These are phyloP conservation scores for Oryctes rhinoceros DNA, from an alignment of 1,140 invertebrate genomes.

Conservation along the genomic window DNA sequence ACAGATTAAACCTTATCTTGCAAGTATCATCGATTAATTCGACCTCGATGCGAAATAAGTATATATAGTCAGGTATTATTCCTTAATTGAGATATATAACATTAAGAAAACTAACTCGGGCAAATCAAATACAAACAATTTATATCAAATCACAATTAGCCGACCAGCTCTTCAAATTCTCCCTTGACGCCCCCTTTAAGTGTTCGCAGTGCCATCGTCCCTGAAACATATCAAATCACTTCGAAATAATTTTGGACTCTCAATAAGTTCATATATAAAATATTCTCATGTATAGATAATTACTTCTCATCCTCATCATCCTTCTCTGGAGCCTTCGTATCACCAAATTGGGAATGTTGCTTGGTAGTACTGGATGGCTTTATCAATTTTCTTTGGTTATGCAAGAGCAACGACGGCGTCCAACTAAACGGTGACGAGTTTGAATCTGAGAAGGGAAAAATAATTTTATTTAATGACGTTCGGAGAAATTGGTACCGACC, in stretches of 20 bases:
- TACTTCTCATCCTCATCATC: slow-evolving; percentile 10
- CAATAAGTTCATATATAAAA: neutral
- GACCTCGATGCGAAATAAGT: too few relatives aligned
- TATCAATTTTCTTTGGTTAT: neutral
- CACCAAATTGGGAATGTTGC: neutral
- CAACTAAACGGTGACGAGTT: slow-evolving; percentile 56
- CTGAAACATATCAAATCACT: slow-evolving; percentile 10
- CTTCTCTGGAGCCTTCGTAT: neutral
- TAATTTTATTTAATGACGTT: neutral
- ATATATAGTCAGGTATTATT: too few relatives aligned
- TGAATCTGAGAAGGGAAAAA: slow-evolving; percentile 11
- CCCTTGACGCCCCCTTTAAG: neutral
- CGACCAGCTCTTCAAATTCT: too few relatives aligned
- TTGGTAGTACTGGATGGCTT: neutral
- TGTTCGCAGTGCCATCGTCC: neutral
- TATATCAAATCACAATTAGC: too few relatives aligned
- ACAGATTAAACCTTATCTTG: too few relatives aligned
- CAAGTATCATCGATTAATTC: too few relatives aligned
- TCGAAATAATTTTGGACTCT: neutral
- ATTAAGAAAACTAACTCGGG: too few relatives aligned
- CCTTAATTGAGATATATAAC: too few relatives aligned
- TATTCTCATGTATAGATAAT: slow-evolving; percentile 11
- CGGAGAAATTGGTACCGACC: neutral
- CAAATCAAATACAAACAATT: too few relatives aligned
- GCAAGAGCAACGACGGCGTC: slow-evolving; percentile 58